A percentile compares a stretch with the other conserved stretches of the same genome.
Evolutionary conservation across 1,140 invertebrate species (phyloP).

Genomic region (Zaprionus nigranus): DNA sequence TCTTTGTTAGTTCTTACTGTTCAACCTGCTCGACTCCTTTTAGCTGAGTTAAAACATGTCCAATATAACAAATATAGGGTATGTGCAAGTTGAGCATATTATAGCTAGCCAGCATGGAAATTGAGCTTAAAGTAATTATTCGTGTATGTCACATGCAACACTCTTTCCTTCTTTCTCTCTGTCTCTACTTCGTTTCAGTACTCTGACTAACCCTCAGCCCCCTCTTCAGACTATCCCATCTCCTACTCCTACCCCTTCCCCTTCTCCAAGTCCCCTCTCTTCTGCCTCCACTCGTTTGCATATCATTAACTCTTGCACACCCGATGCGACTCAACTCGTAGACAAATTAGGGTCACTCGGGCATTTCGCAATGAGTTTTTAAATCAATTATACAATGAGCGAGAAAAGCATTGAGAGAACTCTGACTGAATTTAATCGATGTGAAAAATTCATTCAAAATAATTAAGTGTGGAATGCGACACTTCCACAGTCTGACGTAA

Average conservation of each 20-base stretch:
- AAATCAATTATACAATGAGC: conserved; percentile 56
- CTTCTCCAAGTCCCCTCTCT: background rate
- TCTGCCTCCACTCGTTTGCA: conserved; percentile 2
- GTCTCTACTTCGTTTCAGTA: background rate
- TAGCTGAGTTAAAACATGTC: too few relatives aligned
- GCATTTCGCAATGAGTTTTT: conserved; percentile 42
- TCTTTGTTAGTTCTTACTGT: too few relatives aligned
- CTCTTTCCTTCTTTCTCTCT: background rate
- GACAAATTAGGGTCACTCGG: conserved; percentile 65
- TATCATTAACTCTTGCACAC: conserved; percentile 18
- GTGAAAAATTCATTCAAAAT: background rate
- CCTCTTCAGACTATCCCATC: background rate
- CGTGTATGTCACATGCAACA: background rate
- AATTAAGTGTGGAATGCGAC: conserved; percentile 3
- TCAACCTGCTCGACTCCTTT: too few relatives aligned
- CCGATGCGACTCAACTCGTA: conserved; percentile 4
- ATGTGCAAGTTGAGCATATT: background rate
- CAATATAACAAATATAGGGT: background rate
- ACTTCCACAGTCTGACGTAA: background rate
- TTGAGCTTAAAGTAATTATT: conserved; percentile 13
- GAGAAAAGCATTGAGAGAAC: background rate
- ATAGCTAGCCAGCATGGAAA: background rate
- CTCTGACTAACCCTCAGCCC: background rate
- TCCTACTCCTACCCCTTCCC: background rate
- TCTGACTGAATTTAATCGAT: conserved; percentile 9